Base-by-base conservation (phyloP, 2,113 vertebrate genomes). In the Halichoeres trimaculatus region DNA sequence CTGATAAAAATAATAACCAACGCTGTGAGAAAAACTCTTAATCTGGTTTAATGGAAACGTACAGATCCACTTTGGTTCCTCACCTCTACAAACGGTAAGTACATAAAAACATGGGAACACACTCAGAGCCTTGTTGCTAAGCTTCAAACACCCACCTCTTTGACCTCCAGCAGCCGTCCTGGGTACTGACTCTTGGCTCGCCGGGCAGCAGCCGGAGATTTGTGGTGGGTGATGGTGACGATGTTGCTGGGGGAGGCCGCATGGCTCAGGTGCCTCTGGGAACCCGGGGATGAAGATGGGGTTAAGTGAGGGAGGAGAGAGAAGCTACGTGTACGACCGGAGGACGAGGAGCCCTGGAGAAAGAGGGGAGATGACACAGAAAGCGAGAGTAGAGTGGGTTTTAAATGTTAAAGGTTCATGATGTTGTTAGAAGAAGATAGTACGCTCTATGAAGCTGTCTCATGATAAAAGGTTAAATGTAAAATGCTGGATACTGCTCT, bases 211-310 rank as follows among this genome's bases (percentile, higher is more conserved):
- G 95, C 96, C 76, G 97, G 96, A 48, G 97, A 99, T 93, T 98
- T 99, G 94, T 98, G 97, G 91, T 97, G 97, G 23, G 96, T 98
- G 89, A 99, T 91, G 78, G 96, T 96, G 86, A 99, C 95, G 84
- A 98, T 95, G 69, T 93, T 95, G 51, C 93, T 89, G 55, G 96
- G 94, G 13, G 95, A 87, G 54, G 94, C 93, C 2, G 93, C 19
- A 69, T 81, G 86, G 76, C 86, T 74, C 65, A 85, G 90, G 63
- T 93, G 94, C 78, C 95, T 96, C 92, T 96, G 97, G 90, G 94
- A 94, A 85, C 93, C 94, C n/a, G 95, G 95, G 76, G 95, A 96
- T 57, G 95, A 93, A 77, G 96, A 95, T 77, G 92, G 90, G 45
- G 94, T 94, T 67, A 96, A 94, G 84, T 94, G 91, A 0, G 96